These are phyloP conservation scores for Ceratoteleas bidentatus DNA, from an alignment of 1,140 invertebrate species.

Conservation along the genomic window DNA sequence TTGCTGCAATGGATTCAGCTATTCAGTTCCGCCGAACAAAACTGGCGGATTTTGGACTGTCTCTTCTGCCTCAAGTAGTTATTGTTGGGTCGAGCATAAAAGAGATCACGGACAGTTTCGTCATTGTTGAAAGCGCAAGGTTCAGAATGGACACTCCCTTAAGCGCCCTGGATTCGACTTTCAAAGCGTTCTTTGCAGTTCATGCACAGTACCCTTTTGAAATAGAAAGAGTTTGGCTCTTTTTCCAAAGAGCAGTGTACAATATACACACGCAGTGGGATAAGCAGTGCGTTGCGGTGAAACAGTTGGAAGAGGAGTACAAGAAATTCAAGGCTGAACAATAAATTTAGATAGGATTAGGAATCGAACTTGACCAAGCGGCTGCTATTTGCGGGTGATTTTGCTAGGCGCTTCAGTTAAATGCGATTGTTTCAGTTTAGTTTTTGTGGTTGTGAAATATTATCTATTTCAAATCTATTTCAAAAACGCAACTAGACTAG, in stretches of 20 bases:
- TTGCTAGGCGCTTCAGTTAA: background rate
- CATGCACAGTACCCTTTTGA: background rate
- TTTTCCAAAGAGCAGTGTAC: background rate
- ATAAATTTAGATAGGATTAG: background rate
- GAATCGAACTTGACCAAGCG: background rate
- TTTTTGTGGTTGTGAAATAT: background rate
- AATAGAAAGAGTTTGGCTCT: background rate
- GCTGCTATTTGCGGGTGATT: background rate
- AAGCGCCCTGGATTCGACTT: background rate
- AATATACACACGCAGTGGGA: conserved; percentile 1
- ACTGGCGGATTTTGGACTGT: background rate
- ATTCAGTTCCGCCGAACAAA: background rate
- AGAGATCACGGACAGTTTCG: background rate
- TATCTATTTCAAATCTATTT: too few species aligned
- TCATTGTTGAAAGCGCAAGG: background rate
- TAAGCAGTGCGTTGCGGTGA: background rate
- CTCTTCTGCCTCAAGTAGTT: background rate
- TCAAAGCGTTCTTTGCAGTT: background rate
- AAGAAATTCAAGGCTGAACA: background rate
- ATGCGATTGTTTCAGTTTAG: background rate
- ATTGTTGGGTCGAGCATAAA: background rate
- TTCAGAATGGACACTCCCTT: background rate
- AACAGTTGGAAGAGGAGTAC: conserved; percentile 1
- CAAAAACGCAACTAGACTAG: background rate
- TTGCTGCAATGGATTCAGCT: background rate